Evolutionary conservation across 1,140 invertebrate species (phyloP).

Genomic region (Diorhabda sublineata): DNA sequence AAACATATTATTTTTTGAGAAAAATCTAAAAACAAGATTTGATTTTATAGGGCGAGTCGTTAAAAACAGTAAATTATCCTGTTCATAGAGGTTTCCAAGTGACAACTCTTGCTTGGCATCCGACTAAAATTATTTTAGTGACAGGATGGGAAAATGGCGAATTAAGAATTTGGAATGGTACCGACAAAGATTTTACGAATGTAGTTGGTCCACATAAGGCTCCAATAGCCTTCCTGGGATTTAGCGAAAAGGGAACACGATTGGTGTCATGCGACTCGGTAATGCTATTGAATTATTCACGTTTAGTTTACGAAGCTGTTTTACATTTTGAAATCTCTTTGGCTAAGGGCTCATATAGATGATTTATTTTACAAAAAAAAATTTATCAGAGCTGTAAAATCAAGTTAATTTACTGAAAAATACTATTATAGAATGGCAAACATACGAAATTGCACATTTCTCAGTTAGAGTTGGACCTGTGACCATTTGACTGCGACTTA

Average conservation of each 20-base stretch:
- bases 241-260: slow-evolving; percentile 78
- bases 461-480: too few species aligned
- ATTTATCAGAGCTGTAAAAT: too few species aligned
- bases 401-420: too few species aligned
- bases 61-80: slow-evolving; percentile 74
- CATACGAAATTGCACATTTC: too few species aligned
- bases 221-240: slow-evolving; percentile 70
- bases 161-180: slow-evolving; percentile 72
- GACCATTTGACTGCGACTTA: too few species aligned
- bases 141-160: slow-evolving; percentile 91
- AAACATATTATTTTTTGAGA: too few species aligned
- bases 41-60: slow-evolving; percentile 65
- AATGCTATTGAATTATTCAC: slow-evolving; percentile 24
- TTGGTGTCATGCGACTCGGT: slow-evolving; percentile 76
- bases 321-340: too few species aligned
- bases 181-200: slow-evolving; percentile 63
- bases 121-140: slow-evolving; percentile 71
- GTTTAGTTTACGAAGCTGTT: too few species aligned
- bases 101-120: slow-evolving; percentile 84
- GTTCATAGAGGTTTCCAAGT: slow-evolving; percentile 70
- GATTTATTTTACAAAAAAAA: too few species aligned
- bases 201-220: slow-evolving; percentile 75
- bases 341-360: too few species aligned
- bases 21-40: too few species aligned
- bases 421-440: too few species aligned